These are phyloP conservation scores for Trochalopteron elliotii DNA, from an alignment of 2,113 vertebrate species.

Conservation along the genomic window DNA sequence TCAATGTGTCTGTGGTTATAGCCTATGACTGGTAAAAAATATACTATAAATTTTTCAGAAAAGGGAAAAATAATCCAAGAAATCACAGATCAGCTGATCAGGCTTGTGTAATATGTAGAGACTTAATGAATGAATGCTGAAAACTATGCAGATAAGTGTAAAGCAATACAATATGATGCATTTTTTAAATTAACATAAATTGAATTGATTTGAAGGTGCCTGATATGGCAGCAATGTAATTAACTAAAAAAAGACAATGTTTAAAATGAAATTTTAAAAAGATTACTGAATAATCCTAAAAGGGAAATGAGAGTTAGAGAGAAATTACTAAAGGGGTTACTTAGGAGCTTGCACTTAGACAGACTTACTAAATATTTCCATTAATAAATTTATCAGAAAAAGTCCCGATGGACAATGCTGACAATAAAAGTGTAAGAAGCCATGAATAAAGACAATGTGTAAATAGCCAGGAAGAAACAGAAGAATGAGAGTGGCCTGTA, in stretches of 20 bases:
- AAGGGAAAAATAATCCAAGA: background rate
- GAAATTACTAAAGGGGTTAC: background rate
- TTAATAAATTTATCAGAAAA: background rate
- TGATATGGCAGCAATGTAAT: background rate
- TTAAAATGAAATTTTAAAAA: background rate
- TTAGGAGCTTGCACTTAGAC: background rate
- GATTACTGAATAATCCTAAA: background rate
- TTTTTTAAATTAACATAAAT: background rate
- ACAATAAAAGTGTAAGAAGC: background rate
- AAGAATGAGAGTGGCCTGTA: background rate
- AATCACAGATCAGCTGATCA: background rate
- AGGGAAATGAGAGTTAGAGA: background rate
- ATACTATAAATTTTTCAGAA: background rate
- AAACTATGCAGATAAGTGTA: background rate
- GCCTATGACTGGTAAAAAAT: background rate
- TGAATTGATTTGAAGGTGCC: background rate
- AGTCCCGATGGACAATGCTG: background rate
- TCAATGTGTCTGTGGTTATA: background rate
- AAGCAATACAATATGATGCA: background rate
- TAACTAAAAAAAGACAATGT: background rate
- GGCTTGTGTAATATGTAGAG: background rate
- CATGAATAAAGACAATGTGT: background rate
- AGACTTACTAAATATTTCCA: background rate
- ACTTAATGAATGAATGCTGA: background rate
- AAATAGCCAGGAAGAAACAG: background rate